Percentiles rank a stretch among this genome's conserved stretches.
These are phyloP conservation scores for Oryzaephilus surinamensis DNA, from an alignment of 1,140 invertebrate species.

Conservation along the genomic window DNA sequence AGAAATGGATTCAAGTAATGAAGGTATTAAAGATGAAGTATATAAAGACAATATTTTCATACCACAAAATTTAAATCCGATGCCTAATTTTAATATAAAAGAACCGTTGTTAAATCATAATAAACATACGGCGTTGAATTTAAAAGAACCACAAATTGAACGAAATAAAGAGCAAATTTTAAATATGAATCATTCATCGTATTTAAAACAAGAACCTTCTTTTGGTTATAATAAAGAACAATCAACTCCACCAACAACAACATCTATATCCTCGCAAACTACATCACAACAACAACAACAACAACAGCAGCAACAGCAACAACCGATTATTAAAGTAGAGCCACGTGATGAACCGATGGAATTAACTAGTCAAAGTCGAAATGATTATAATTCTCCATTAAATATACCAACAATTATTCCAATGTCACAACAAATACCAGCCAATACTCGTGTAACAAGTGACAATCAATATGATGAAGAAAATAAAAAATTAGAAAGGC, in stretches of 20 bases:
- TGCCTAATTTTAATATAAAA: conserved; percentile 25
- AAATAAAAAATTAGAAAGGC: conserved; percentile 33
- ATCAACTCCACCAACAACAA: conserved; percentile 1
- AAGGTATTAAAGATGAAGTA: conserved; percentile 24
- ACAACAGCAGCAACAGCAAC: too few species aligned
- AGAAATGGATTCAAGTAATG: conserved; percentile 38
- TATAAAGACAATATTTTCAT: conserved; percentile 29
- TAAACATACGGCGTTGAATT: conserved; percentile 18
- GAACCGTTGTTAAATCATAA: conserved; percentile 23
- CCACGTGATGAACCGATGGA: conserved; percentile 46
- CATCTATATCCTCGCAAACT: conserved; percentile 4
- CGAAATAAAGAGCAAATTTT: conserved; percentile 22
- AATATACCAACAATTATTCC: conserved; percentile 36
- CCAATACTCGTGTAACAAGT: conserved; percentile 15
- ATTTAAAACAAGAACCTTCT: conserved; percentile 12
- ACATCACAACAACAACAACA: too few species aligned
- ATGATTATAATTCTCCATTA: conserved; percentile 33
- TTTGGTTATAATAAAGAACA: conserved; percentile 4
- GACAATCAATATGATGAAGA: conserved; percentile 33
- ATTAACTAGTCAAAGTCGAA: conserved; percentile 35
- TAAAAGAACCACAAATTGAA: conserved; percentile 16
- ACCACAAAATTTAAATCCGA: conserved; percentile 22
- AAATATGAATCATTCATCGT: conserved; percentile 26
- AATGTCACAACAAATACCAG: conserved; percentile 28
- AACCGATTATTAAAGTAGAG: conserved; percentile 39